These are phyloP conservation scores for Excalfactoria chinensis DNA, from an alignment of 2,113 vertebrate species.

Conservation along the genomic window DNA sequence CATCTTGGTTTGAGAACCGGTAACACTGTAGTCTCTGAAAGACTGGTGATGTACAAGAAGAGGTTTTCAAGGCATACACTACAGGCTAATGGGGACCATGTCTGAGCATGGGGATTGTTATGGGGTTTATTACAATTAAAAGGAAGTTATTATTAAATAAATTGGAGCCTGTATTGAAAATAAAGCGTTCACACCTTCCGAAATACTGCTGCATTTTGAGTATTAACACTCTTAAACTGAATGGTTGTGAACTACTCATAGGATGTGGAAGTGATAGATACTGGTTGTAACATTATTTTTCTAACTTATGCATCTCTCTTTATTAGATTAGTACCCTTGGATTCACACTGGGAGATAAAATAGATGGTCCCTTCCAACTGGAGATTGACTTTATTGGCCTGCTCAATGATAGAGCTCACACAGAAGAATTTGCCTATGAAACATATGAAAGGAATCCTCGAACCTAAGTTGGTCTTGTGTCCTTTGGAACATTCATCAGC, in stretches of 20 bases:
- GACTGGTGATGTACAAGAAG: neutral
- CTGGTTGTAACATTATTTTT: neutral
- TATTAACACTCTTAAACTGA: neutral
- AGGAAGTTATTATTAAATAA: neutral
- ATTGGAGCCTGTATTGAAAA: neutral
- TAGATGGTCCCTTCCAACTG: conserved; percentile 91
- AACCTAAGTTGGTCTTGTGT: neutral
- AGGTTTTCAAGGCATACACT: neutral
- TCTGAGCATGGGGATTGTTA: neutral
- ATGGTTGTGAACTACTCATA: neutral
- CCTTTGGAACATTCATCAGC: neutral
- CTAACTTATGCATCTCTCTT: neutral
- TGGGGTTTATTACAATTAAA: neutral
- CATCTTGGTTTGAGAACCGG: rapidly evolving
- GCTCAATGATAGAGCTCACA: conserved; percentile 86
- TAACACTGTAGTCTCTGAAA: neutral
- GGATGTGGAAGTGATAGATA: rapidly evolving
- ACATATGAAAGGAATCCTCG: conserved; percentile 80
- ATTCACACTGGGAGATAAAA: conserved; percentile 91
- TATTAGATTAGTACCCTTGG: conserved; percentile 89
- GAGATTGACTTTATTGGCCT: conserved; percentile 94
- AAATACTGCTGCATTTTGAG: neutral
- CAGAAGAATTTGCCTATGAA: conserved; percentile 93
- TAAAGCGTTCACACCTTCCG: neutral
- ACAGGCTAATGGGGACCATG: neutral